Base-by-base conservation (phyloP, 2,113 vertebrate species). In the Leuciscus idus region DNA sequence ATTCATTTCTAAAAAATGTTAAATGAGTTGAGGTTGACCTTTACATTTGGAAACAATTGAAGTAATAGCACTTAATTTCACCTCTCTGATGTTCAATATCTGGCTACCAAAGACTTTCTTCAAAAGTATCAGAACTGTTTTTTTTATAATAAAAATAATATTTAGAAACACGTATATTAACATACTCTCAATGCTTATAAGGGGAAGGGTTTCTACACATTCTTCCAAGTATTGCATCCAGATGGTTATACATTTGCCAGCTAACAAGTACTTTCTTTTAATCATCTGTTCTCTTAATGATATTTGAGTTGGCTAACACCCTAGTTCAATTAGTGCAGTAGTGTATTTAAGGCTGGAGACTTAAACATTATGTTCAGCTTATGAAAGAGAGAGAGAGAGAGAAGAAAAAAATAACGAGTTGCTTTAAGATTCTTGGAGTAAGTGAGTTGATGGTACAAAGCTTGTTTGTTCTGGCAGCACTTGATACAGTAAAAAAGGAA, bases 211-310 rank as follows among this genome's bases (percentile, higher is more conserved):
- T 48, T 64, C 78, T 64, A 48, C 46, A 8, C 48, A 66, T 66
- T 81, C 59, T 48, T 64, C 59, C 26, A 48, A 64, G 59, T 28
- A 81, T 81, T 81, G 78, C 13, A 26, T 48, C 78, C 78, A 81
- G 78, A 64, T 81, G 78, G n/a, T 64, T 81, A 43, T 28, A 21
- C n/a, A 28, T 81, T 66, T 81, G 39, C 59, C 59, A 66, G 76
- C 48, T 39, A 85, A 57, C 62, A 85, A 70, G 84, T 85, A 48
- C 52, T 79, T 79, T 85, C 66, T 76, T 85, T 85, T 85, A 85
- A 85, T 79, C 84, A 85, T 85, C 62, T 70, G 46, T 68, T 79
- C 62, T 76, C n/a, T 55, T 80, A 79, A 85, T 85, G 75, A 68
- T 80, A 78, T 85, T 80, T 85, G 52, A 33, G 62, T 85, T 80